Conservation (phyloP, 1,140 invertebrate genomes). For the Oryzaephilus surinamensis region DNA sequence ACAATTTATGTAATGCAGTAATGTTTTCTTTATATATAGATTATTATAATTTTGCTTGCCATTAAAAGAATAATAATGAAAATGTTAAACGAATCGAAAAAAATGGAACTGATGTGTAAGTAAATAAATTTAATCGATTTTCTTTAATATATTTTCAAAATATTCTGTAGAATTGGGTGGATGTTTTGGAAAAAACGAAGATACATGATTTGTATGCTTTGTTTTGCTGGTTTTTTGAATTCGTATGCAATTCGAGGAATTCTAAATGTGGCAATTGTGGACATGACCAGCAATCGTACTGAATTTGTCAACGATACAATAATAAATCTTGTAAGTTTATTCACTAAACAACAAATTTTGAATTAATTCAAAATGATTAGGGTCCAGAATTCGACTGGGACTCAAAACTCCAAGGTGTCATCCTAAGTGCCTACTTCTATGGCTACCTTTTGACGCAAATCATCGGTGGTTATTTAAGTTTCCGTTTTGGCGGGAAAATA, state of each 20-base stretch:
- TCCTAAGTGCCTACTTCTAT: slow-evolving; percentile 80
- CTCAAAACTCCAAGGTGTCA: slow-evolving; percentile 60
- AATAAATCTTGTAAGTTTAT: slow-evolving; percentile 37
- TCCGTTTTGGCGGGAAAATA: slow-evolving; percentile 45
- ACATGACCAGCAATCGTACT: slow-evolving; percentile 63
- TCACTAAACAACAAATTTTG: background rate
- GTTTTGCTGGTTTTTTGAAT: slow-evolving; percentile 83
- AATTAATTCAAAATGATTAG: background rate
- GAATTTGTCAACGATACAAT: slow-evolving; percentile 46
- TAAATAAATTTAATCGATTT: too few relatives aligned
- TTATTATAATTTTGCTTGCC: too few relatives aligned
- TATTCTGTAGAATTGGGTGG: too few relatives aligned
- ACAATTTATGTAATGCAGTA: too few relatives aligned
- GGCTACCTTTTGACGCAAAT: slow-evolving; percentile 64
- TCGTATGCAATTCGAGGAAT: slow-evolving; percentile 81
- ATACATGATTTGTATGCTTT: slow-evolving; percentile 62
- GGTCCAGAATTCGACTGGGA: slow-evolving; percentile 66
- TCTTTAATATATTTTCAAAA: too few relatives aligned
- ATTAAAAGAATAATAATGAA: too few relatives aligned
- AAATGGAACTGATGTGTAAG: too few relatives aligned
- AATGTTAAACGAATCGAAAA: too few relatives aligned
- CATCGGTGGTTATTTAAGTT: slow-evolving; percentile 43
- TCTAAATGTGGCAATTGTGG: slow-evolving; percentile 79
- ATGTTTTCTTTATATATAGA: too few relatives aligned
- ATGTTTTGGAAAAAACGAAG: slow-evolving; percentile 59